Evolutionary conservation across 2,888 invertebrate species (phyloP).

Genomic region (Tholera decimalis): DNA sequence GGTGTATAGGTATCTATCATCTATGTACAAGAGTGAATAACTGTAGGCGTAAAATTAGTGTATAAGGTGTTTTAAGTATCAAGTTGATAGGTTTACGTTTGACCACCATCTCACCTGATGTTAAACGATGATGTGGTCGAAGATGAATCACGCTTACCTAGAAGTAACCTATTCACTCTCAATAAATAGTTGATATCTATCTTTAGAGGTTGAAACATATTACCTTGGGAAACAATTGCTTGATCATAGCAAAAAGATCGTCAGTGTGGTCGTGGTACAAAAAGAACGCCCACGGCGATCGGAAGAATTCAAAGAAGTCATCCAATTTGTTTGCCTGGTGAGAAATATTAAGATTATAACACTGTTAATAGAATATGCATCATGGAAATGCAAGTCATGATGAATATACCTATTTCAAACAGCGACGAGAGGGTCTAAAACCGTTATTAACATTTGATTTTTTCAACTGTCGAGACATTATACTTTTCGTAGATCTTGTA

Average conservation of each 20-base stretch:
- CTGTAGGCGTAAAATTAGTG: too few species aligned
- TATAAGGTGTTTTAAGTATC: too few species aligned
- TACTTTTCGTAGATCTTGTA: too few species aligned
- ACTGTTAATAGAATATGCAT: conserved; percentile 1
- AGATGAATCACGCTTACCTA: too few species aligned
- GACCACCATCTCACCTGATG: too few species aligned
- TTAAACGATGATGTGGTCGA: too few species aligned
- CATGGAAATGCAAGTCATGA: conserved; percentile 34
- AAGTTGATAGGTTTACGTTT: too few species aligned
- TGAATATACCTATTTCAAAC: conserved; percentile 1
- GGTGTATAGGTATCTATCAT: too few species aligned
- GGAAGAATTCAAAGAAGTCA: conserved; percentile 93
- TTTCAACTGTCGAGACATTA: too few species aligned
- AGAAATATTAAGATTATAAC: conserved; percentile 30
- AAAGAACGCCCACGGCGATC: conserved; percentile 92
- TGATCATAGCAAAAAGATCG: conserved; percentile 85
- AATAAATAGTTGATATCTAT: too few species aligned
- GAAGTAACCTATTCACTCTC: too few species aligned
- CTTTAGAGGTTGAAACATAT: conserved; percentile 3
- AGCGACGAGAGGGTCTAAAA: conserved; percentile 1
- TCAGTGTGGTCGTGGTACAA: conserved; percentile 92
- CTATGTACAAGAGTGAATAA: too few species aligned
- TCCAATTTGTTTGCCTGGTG: conserved; percentile 89
- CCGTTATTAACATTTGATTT: conserved; percentile 4
- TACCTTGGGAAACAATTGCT: conserved; percentile 85